A percentile compares a stretch with the other conserved stretches of the same genome.
Evolutionary conservation across 2,113 vertebrate species (phyloP).

Genomic region (Caloenas nicobarica): DNA sequence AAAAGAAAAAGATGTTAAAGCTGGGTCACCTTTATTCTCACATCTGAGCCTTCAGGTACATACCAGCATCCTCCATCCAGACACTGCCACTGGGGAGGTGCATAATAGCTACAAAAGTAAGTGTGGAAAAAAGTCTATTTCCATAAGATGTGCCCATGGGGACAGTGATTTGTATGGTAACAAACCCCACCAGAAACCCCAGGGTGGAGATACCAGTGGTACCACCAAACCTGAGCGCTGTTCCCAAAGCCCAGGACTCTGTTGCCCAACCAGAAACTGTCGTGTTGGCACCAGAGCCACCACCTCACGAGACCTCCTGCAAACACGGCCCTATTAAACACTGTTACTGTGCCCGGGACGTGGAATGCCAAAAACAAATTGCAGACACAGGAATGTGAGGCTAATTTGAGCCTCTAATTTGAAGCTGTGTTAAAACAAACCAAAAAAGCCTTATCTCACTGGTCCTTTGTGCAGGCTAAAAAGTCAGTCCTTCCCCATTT

Average conservation of each 20-base stretch:
- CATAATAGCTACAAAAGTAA: not conserved
- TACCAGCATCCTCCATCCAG: not conserved
- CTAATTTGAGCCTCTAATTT: too few species aligned
- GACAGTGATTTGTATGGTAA: not conserved
- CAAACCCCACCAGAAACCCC: not conserved
- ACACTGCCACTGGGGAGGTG: not conserved
- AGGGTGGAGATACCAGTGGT: accelerated
- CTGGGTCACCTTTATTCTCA: not conserved
- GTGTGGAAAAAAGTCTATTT: not conserved
- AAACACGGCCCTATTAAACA: not conserved
- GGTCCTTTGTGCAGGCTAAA: not conserved
- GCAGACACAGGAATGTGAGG: not conserved
- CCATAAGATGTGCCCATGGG: not conserved
- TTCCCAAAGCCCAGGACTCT: accelerated
- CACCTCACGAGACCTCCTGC: not conserved
- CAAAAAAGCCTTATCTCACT: not conserved
- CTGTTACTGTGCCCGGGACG: accelerated
- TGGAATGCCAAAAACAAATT: not conserved
- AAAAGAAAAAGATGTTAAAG: not conserved
- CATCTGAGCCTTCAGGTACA: not conserved
- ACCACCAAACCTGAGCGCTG: not conserved
- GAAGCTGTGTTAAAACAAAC: not conserved
- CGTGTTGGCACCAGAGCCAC: not conserved
- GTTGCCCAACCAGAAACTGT: not conserved
- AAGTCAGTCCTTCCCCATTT: not conserved